Evolutionary conservation across 2,888 invertebrate genomes (phyloP).

Genomic region (Acholoe squamosa): DNA sequence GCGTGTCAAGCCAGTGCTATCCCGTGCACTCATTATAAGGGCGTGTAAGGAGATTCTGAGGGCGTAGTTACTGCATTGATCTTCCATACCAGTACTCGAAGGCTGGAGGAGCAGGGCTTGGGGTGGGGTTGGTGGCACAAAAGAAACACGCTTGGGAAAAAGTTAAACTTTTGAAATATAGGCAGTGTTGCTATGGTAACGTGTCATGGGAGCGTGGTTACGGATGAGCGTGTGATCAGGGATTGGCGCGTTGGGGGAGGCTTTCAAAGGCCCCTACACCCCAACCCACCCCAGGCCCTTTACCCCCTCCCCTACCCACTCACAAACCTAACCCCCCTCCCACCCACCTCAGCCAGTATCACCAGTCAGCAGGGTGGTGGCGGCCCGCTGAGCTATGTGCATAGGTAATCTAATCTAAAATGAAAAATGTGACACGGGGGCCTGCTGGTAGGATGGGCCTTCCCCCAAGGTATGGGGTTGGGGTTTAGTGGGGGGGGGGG

Average conservation of each 20-base stretch:
- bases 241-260: not conserved
- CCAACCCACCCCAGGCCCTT: not conserved
- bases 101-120: too few relatives aligned
- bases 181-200: conserved; percentile 40
- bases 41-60: too few relatives aligned
- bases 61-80: too few relatives aligned
- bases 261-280: not conserved
- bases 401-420: conserved; percentile 57
- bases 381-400: conserved; percentile 34
- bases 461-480: not conserved
- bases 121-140: not conserved
- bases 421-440: conserved; percentile 34
- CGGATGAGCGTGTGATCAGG: conserved; percentile 32
- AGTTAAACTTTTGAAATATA: conserved; percentile 45
- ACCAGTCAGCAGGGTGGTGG: conserved; percentile 39
- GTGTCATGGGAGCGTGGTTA: conserved; percentile 39
- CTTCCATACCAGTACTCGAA: too few relatives aligned
- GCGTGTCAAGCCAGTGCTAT: too few relatives aligned
- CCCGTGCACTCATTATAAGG: too few relatives aligned
- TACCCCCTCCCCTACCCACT: not conserved
- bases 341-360: not conserved
- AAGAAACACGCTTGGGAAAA: conserved; percentile 26
- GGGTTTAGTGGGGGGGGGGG: not conserved
- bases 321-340: not conserved
- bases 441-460: not conserved